Evolutionary conservation across 2,113 vertebrate genomes (phyloP).

Genomic region (Morone saxatilis): DNA sequence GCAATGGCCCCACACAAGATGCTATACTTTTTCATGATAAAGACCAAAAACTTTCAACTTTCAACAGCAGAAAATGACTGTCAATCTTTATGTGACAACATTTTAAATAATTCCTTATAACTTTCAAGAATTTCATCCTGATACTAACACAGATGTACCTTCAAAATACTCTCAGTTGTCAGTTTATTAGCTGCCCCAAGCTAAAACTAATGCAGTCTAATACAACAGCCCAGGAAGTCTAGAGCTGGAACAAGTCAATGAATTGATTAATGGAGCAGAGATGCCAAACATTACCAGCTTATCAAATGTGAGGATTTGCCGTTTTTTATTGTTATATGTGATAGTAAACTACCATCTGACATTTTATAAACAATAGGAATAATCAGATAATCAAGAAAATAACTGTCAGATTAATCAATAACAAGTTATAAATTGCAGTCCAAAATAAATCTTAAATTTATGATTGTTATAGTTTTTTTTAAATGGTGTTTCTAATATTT

Average conservation of each 20-base stretch:
- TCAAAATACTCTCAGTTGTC: background rate
- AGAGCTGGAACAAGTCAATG: background rate
- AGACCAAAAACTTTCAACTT: background rate
- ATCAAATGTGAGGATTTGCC: background rate
- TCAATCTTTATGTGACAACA: background rate
- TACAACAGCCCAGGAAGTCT: background rate
- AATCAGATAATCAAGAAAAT: background rate
- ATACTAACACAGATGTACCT: background rate
- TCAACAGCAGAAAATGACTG: too few relatives aligned
- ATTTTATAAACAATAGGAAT: background rate
- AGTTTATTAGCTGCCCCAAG: background rate
- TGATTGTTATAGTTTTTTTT: background rate
- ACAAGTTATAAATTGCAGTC: background rate
- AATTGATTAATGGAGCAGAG: background rate
- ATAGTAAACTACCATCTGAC: background rate
- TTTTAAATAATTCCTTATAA: background rate
- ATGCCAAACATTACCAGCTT: background rate
- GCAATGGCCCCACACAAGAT: background rate
- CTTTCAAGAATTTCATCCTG: background rate
- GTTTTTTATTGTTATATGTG: background rate
- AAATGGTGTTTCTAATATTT: too few relatives aligned
- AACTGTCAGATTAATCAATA: background rate
- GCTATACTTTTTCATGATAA: background rate
- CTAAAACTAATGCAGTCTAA: background rate
- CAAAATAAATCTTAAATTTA: background rate